phyloP scores from a whole-genome alignment of 2,797 vertebrate species.

The Astyanax mexicanus region DNA sequence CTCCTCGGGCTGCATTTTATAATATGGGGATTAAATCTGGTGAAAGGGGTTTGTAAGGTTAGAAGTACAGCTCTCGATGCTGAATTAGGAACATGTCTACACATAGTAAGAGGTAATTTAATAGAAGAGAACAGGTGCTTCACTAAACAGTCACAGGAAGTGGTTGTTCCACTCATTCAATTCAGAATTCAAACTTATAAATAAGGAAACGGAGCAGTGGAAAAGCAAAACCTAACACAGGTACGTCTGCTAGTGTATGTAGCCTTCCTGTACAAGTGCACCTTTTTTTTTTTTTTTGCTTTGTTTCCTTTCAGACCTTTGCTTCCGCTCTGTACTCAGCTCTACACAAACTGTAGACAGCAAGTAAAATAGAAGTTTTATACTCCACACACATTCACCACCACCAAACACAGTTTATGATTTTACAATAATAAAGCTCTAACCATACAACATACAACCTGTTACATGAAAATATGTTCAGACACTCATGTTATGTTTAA shows the following conservation, averaged over 20 bases:
- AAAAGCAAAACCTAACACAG: neutral
- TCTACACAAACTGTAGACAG: too few relatives aligned
- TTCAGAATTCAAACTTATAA: neutral
- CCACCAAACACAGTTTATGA: too few relatives aligned
- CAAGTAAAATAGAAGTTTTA: neutral
- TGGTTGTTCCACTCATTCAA: neutral
- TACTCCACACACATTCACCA: too few relatives aligned
- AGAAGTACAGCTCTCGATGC: neutral
- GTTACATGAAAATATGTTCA: too few relatives aligned
- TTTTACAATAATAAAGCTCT: too few relatives aligned
- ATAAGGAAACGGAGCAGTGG: neutral
- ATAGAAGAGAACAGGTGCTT: neutral
- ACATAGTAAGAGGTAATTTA: neutral
- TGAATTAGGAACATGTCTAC: neutral
- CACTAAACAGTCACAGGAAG: neutral
- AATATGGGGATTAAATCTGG: conserved; percentile 7
- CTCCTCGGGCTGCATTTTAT: conserved; percentile 5
- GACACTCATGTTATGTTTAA: too few relatives aligned
- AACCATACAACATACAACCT: too few relatives aligned
- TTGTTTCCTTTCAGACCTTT: neutral
- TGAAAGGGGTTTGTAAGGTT: conserved; percentile 14
- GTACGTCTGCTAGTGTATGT: neutral
- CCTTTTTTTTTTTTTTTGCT: too few relatives aligned
- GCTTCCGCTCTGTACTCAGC: neutral
- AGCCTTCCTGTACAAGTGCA: neutral